Evolutionary conservation across 2,113 vertebrate species (phyloP), one percentile per base, ranked within the genome.

Genomic region (Aldabrachelys gigantea): DNA sequence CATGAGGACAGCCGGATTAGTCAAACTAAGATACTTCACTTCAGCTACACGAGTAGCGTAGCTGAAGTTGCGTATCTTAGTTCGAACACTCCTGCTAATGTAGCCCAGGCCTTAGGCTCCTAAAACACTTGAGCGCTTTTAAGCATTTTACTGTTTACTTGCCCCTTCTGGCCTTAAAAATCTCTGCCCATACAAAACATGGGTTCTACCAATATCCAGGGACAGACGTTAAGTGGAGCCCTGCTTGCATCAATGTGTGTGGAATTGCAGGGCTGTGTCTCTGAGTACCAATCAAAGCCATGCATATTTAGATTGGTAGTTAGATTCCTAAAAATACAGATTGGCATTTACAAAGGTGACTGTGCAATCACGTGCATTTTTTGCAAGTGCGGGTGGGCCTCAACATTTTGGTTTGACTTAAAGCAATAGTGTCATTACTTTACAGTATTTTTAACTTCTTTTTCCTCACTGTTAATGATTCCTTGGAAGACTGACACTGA

Each of bases 401-500:
- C 2, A 11, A 57, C 38, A n/a, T 87, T 54, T 31, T 54, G 47
- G 5, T 57, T 88, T 84, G 35, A 38, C 13, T 17, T 12, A 85
- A 17, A n/a, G 31, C 2, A 21, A 52, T 22, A 84, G 5, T 38
- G 31, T 82, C 6, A 8, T 90, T 8, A 5, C 5, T 83, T 95
- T 94, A 89, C 44, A 17, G 4, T 89, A 41, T 4, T 62, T 91
- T 90, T 82, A 87, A 87, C 38, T 86, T 82, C 53, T 59, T 94
- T 92, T 93, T 89, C 84, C 75, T 94, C 3, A 10, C 85, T 92
- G 12, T 86, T 54, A 95, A 83, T 50, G 91, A 89, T 25, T 92
- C 25, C 65, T 96, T 79, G 19, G 95, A 88, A 98, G 21, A 57
- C 31, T 89, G 25, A 89, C 86, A 57, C 56, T 52, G 29, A 96